These are phyloP conservation scores for Dynastes grantii DNA, from an alignment of 2,888 invertebrate species.

Conservation along the genomic window DNA sequence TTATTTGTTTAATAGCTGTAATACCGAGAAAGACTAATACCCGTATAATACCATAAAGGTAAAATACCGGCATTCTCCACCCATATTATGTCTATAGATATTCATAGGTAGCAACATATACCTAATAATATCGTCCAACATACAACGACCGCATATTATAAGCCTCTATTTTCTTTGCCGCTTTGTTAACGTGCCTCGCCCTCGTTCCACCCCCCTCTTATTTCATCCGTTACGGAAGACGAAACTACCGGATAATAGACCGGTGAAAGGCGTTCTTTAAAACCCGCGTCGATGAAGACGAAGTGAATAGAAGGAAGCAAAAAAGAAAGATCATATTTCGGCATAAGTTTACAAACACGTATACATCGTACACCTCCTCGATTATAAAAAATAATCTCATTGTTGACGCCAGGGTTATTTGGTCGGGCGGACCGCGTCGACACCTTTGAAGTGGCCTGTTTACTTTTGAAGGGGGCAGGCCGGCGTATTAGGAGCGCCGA, in stretches of 20 bases:
- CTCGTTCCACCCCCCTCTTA: background rate
- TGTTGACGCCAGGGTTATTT: slow-evolving; percentile 29
- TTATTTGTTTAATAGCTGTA: too few relatives aligned
- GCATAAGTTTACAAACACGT: slow-evolving; percentile 43
- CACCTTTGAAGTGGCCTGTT: slow-evolving; percentile 46
- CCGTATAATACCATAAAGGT: too few relatives aligned
- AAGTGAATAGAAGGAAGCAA: too few relatives aligned
- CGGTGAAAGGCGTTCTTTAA: slow-evolving; percentile 21
- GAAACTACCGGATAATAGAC: slow-evolving; percentile 30
- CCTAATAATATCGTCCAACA: too few relatives aligned
- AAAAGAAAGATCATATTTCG: slow-evolving; percentile 39
- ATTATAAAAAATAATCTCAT: slow-evolving; percentile 48
- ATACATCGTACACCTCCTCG: background rate
- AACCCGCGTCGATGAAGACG: background rate
- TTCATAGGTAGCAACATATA: too few relatives aligned
- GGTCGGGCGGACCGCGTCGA: slow-evolving; percentile 16
- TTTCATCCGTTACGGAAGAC: background rate
- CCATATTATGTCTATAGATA: too few relatives aligned
- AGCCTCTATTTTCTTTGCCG: background rate
- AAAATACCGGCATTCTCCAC: too few relatives aligned
- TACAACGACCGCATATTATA: too few relatives aligned
- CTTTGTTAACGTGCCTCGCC: background rate
- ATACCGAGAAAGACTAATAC: too few relatives aligned
- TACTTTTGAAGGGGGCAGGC: slow-evolving; percentile 17
- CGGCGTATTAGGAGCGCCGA: background rate